A percentile compares a stretch with the other conserved stretches of the same genome.
Evolutionary conservation across 2,797 vertebrate species (phyloP).

Genomic region (Philypnodon macrostomus): DNA sequence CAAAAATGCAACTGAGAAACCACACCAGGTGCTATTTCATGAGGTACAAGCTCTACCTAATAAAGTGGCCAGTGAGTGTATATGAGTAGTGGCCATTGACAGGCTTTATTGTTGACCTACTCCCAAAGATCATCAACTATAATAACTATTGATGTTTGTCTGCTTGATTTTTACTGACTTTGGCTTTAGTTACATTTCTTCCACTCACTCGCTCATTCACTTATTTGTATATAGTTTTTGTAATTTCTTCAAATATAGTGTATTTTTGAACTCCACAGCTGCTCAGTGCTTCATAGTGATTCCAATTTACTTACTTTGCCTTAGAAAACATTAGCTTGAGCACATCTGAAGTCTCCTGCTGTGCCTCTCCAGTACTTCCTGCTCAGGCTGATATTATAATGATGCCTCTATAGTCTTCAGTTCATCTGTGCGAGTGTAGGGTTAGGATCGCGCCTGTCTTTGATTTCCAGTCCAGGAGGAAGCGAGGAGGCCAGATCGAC

Average conservation of each 20-base stretch:
- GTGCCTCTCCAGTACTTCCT: conserved; percentile 26
- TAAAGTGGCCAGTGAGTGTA: too few species aligned
- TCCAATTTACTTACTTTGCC: neutral
- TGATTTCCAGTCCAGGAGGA: conserved; percentile 45
- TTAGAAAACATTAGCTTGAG: neutral
- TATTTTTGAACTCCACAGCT: neutral
- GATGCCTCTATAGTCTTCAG: conserved; percentile 49
- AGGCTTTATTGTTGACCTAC: too few species aligned
- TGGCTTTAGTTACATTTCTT: too few species aligned
- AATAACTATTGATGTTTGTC: neutral
- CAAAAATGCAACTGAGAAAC: too few species aligned
- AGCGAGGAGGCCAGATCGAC: conserved; percentile 41
- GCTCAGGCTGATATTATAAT: conserved; percentile 46
- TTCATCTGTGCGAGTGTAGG: conserved; percentile 55
- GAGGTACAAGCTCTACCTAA: too few species aligned
- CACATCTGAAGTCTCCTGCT: conserved; percentile 28
- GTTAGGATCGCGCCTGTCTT: conserved; percentile 48
- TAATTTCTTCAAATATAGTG: too few species aligned
- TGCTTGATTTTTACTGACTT: neutral
- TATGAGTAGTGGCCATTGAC: too few species aligned
- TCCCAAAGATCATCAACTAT: too few species aligned
- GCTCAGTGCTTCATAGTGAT: neutral
- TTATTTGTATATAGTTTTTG: neutral
- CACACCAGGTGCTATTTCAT: too few species aligned
- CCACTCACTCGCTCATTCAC: too few species aligned